Conservation (phyloP, 2,888 invertebrate species). For the Drosophila prostipennis region DNA sequence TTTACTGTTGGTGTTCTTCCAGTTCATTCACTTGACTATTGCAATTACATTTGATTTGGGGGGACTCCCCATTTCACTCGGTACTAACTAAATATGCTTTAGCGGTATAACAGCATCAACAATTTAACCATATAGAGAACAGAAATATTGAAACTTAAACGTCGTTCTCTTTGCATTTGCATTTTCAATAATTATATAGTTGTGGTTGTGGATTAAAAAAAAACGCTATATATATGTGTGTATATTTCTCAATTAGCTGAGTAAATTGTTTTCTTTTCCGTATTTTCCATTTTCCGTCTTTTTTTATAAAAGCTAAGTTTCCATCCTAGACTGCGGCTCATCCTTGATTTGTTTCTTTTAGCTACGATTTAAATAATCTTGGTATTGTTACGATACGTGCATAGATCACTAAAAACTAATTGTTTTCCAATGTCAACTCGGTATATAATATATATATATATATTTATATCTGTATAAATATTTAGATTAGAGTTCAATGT, state of each 20-base stretch:
- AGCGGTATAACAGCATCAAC: slow-evolving; percentile 37
- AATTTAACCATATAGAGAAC: slow-evolving; percentile 33
- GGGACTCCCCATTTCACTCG: slow-evolving; percentile 4
- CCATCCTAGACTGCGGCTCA: neutral
- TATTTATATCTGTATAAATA: slow-evolving; percentile 26
- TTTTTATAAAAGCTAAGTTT: slow-evolving; percentile 45
- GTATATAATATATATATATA: slow-evolving; percentile 27
- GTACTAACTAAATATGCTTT: slow-evolving; percentile 42
- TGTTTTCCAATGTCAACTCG: slow-evolving; percentile 38
- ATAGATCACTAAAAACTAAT: slow-evolving; percentile 63
- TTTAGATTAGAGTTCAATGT: slow-evolving; percentile 28
- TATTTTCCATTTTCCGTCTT: neutral
- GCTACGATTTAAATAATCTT: slow-evolving; percentile 39
- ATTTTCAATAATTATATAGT: slow-evolving; percentile 23
- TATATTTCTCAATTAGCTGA: slow-evolving; percentile 23
- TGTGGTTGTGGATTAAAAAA: slow-evolving; percentile 21
- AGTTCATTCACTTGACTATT: slow-evolving; percentile 13
- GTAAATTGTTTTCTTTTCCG: slow-evolving; percentile 26
- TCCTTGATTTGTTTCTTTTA: slow-evolving; percentile 42
- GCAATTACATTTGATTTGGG: slow-evolving; percentile 10
- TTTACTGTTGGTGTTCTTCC: slow-evolving; percentile 6
- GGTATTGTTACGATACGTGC: slow-evolving; percentile 46
- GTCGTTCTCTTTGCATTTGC: neutral
- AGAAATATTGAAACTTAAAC: slow-evolving; percentile 33
- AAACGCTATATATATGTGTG: slow-evolving; percentile 14